These are phyloP conservation scores for Decapterus maruadsi DNA, from an alignment of 2,797 vertebrate species.

Conservation along the genomic window DNA sequence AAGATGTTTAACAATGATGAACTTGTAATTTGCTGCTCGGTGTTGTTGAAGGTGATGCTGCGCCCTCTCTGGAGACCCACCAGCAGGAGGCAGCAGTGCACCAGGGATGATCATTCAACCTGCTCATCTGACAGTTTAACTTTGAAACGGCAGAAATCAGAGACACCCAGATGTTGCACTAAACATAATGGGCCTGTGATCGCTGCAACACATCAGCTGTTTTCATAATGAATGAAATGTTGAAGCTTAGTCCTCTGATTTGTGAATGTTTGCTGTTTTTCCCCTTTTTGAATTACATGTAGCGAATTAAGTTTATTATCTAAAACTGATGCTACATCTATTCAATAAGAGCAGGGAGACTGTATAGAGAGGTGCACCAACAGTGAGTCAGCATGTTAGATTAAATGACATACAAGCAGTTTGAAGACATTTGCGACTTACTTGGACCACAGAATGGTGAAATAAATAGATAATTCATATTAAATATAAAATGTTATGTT, in stretches of 20 bases:
- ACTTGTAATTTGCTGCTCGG: neutral
- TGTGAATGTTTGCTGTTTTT: neutral
- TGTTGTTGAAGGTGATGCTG: neutral
- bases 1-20: neutral
- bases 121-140: neutral
- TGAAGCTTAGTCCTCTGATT: neutral
- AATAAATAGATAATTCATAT: too few relatives aligned
- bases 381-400: too few relatives aligned
- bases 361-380: too few relatives aligned
- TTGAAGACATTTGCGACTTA: too few relatives aligned
- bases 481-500: too few relatives aligned
- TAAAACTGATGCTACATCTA: too few relatives aligned
- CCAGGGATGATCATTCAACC: neutral
- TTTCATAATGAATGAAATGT: neutral
- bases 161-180: neutral
- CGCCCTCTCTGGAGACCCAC: neutral
- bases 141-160: slow-evolving; percentile 3
- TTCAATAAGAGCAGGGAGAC: too few relatives aligned
- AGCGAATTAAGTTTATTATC: neutral
- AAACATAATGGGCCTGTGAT: neutral
- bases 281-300: too few relatives aligned
- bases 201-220: neutral
- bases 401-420: neutral
- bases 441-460: too few relatives aligned
- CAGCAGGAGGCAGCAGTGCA: slow-evolving; percentile 67